Conservation (phyloP, 2,797 vertebrate genomes). For the Microchirus variegatus region DNA sequence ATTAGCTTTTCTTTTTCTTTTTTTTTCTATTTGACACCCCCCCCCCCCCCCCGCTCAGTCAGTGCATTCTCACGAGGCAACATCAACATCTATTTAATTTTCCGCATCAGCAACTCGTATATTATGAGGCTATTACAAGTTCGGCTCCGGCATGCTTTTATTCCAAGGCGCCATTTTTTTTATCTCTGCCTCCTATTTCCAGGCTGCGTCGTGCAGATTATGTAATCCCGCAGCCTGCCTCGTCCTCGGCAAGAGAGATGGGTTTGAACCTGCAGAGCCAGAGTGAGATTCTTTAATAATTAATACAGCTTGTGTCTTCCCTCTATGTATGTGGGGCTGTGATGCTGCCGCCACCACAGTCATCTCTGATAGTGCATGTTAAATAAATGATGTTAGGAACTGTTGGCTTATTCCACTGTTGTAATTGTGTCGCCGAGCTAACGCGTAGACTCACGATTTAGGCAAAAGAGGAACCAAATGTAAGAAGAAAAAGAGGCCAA, state of each 20-base stretch:
- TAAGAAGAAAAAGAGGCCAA: too few relatives aligned
- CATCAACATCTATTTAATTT: slow-evolving; percentile 53
- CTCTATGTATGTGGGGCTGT: slow-evolving; percentile 20
- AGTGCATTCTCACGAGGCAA: slow-evolving; percentile 15
- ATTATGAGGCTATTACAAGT: slow-evolving; percentile 44
- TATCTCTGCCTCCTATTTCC: slow-evolving; percentile 35
- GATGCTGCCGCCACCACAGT: background rate
- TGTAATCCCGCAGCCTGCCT: slow-evolving; percentile 31
- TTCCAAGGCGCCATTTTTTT: slow-evolving; percentile 35
- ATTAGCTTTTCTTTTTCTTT: background rate
- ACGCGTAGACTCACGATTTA: background rate
- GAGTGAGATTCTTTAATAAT: slow-evolving; percentile 47
- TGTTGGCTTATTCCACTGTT: slow-evolving; percentile 16
- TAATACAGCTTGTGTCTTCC: slow-evolving; percentile 44
- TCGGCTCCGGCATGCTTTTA: slow-evolving; percentile 37
- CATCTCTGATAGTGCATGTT: slow-evolving; percentile 37
- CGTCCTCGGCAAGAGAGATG: background rate
- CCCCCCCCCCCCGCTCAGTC: slow-evolving; percentile 6
- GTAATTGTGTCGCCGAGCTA: slow-evolving; percentile 17
- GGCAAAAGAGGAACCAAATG: too few relatives aligned
- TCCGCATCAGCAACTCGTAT: slow-evolving; percentile 53
- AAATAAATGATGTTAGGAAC: slow-evolving; percentile 30
- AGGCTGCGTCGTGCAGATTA: slow-evolving; percentile 23
- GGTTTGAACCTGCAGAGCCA: slow-evolving; percentile 11
- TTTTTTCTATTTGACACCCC: slow-evolving; percentile 3